Conservation (phyloP, 2,888 invertebrate genomes). For the Pristionchus maxplancki region DNA sequence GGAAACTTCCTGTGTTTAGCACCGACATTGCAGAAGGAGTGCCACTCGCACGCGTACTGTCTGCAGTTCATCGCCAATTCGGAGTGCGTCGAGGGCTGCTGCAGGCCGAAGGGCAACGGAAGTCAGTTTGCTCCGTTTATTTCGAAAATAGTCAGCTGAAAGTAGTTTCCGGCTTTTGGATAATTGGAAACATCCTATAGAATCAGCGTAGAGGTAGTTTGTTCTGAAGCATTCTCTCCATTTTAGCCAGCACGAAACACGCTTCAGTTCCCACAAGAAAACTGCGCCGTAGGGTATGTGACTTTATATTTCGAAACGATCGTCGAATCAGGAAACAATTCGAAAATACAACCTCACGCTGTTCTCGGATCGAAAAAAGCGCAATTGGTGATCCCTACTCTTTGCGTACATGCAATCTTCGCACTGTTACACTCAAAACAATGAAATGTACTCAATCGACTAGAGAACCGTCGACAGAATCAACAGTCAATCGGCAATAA, state of each 20-base stretch:
- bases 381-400: no score
- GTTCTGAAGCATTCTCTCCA: background rate
- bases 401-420: no score
- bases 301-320: background rate
- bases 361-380: no score
- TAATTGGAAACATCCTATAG: no score
- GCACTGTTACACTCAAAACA: no score
- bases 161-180: background rate
- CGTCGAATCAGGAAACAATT: no score
- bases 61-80: constrained; percentile 50
- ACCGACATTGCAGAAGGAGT: constrained; percentile 49
- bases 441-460: no score
- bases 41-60: constrained; percentile 51
- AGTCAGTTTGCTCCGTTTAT: constrained; percentile 22
- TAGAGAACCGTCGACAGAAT: background rate
- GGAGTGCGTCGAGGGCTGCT: constrained; percentile 48
- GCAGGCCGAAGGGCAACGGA: constrained; percentile 40
- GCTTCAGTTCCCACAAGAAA: background rate
- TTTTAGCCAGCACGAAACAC: constrained; percentile 4
- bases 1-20: background rate
- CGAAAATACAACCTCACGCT: no score
- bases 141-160: background rate
- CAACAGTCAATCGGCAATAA: background rate
- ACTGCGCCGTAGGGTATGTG: background rate
- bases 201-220: no score